A percentile compares a stretch with the other conserved stretches of the same genome.
phyloP scores from a whole-genome alignment of 2,113 vertebrate genomes.

The Lota lota region DNA sequence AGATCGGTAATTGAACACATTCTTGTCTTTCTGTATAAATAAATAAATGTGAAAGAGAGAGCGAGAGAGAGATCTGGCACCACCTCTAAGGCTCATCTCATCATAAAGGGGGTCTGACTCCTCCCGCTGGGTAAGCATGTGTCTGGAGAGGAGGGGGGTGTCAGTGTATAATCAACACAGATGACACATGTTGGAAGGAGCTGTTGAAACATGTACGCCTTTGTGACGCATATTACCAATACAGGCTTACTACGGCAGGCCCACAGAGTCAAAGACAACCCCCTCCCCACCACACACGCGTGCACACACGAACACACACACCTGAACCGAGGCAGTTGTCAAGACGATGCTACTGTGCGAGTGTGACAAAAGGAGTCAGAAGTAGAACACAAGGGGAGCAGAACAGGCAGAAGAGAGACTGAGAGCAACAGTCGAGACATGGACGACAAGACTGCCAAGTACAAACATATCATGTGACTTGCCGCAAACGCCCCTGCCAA shows the following conservation, averaged over 20 bases:
- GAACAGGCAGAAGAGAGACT: not conserved
- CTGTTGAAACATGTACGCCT: not conserved
- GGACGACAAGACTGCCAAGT: not conserved
- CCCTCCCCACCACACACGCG: no score
- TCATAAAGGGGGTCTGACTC: not conserved
- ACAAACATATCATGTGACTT: constrained; percentile 7
- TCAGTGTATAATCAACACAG: not conserved
- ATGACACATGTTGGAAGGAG: not conserved
- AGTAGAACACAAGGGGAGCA: not conserved
- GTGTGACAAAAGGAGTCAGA: not conserved
- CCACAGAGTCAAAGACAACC: not conserved
- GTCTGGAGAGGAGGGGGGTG: not conserved
- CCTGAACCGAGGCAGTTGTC: no score
- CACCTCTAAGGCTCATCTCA: constrained; percentile 5
- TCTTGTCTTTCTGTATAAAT: not conserved
- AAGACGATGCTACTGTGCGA: no score
- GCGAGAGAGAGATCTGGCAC: constrained; percentile 37
- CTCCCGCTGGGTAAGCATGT: no score
- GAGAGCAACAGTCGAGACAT: not conserved
- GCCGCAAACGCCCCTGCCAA: constrained; percentile 57
- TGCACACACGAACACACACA: no score
- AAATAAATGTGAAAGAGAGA: not conserved
- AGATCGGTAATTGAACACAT: constrained; percentile 30
- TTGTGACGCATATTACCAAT: not conserved
- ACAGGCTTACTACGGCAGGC: not conserved